These are phyloP conservation scores for Pantelozetes paolii DNA, from an alignment of 2,888 invertebrate species.

Conservation along the genomic window DNA sequence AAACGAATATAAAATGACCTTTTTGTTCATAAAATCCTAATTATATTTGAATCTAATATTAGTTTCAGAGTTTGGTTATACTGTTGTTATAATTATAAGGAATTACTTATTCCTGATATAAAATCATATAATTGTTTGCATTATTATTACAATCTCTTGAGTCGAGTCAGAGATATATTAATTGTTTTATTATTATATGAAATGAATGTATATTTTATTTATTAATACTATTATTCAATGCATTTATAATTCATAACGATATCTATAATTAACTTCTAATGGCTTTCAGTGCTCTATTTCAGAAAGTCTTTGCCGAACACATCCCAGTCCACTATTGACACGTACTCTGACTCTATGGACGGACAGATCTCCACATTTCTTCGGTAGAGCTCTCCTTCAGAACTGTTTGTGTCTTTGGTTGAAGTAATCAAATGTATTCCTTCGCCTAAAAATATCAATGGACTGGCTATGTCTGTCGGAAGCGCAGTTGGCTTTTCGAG, in stretches of 20 bases:
- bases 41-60: neutral
- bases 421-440: conserved; percentile 32
- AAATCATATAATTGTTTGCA: conserved; percentile 3
- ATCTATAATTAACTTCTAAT: too few relatives aligned
- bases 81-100: neutral
- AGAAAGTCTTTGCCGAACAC: conserved; percentile 5
- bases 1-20: neutral
- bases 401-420: neutral
- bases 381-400: neutral
- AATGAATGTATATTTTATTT: too few relatives aligned
- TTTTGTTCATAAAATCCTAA: neutral
- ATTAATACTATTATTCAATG: too few relatives aligned
- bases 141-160: conserved; percentile 16
- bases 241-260: too few relatives aligned
- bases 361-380: conserved; percentile 16
- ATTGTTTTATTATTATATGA: neutral
- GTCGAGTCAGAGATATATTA: neutral
- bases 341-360: neutral
- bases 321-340: conserved; percentile 31
- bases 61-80: too few relatives aligned
- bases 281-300: neutral
- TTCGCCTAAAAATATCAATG: conserved; percentile 28
- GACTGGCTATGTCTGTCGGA: conserved; percentile 9
- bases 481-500: neutral
- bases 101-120: neutral